These are phyloP conservation scores for Actenoides lindsayi DNA, from an alignment of 2,113 vertebrate species.

Conservation along the genomic window DNA sequence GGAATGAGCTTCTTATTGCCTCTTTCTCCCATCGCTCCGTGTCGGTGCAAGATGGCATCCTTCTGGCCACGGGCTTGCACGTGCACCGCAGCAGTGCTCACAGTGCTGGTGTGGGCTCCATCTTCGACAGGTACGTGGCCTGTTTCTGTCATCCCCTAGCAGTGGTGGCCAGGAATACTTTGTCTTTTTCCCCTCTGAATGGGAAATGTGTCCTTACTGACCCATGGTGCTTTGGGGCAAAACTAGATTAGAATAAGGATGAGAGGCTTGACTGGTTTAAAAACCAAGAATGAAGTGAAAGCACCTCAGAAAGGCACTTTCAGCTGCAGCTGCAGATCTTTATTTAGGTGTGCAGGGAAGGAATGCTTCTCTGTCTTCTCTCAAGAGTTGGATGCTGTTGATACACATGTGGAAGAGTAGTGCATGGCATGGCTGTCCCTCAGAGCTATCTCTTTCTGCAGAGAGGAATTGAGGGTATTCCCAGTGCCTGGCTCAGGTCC, in stretches of 20 bases:
- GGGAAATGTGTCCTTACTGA: background rate
- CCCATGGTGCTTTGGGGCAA: background rate
- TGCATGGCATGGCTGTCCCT: background rate
- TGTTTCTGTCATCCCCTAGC: background rate
- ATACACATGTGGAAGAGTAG: background rate
- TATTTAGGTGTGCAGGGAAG: background rate
- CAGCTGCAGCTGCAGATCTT: background rate
- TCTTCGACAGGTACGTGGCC: slow-evolving; percentile 89
- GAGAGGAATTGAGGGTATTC: background rate
- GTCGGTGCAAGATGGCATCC: slow-evolving; percentile 93
- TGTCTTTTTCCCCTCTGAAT: background rate
- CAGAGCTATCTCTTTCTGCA: background rate
- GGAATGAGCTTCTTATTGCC: slow-evolving; percentile 95
- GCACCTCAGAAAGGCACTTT: background rate
- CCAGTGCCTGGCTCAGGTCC: background rate
- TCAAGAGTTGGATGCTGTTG: background rate
- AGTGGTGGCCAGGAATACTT: background rate
- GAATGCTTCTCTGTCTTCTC: background rate
- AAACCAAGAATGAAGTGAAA: background rate
- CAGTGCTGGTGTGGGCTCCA: slow-evolving; percentile 94
- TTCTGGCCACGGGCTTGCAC: slow-evolving; percentile 91
- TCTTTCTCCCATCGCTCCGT: slow-evolving; percentile 96
- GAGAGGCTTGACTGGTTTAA: background rate
- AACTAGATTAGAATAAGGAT: background rate
- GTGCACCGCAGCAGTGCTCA: slow-evolving; percentile 95